Evolutionary conservation across 2,113 vertebrate genomes (phyloP).

Genomic region (Labrus mixtus): DNA sequence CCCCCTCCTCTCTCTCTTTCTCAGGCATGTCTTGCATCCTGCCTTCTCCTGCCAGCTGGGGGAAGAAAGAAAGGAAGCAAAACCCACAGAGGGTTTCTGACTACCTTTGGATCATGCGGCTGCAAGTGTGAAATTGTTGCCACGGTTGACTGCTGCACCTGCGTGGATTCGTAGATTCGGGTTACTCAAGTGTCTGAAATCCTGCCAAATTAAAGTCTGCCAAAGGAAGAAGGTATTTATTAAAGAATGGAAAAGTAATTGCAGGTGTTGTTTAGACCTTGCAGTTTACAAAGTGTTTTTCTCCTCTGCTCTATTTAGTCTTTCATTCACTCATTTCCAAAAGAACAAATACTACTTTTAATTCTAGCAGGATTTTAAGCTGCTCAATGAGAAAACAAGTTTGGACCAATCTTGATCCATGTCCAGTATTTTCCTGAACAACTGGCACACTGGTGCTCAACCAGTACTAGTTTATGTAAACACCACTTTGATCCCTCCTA

Average conservation of each 20-base stretch:
- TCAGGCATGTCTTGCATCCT: constrained; percentile 31
- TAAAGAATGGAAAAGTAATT: neutral
- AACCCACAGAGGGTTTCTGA: constrained; percentile 39
- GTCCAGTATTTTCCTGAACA: constrained; percentile 38
- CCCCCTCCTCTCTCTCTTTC: constrained; percentile 4
- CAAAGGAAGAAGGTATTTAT: neutral
- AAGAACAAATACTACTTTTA: neutral
- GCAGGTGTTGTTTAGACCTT: neutral
- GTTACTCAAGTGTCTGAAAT: constrained; percentile 31
- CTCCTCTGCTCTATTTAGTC: neutral
- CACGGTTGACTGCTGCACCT: constrained; percentile 47
- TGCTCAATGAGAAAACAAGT: neutral
- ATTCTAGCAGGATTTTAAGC: neutral
- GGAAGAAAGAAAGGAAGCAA: constrained; percentile 24
- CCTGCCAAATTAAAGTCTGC: constrained; percentile 22
- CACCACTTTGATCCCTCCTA: constrained; percentile 45
- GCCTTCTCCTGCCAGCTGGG: constrained; percentile 37
- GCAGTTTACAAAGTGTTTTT: neutral
- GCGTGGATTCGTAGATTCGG: constrained; percentile 4
- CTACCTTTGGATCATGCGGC: constrained; percentile 29
- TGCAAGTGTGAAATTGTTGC: constrained; percentile 61
- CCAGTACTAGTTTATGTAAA: constrained; percentile 37
- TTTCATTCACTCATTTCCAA: neutral
- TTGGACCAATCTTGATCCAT: constrained; percentile 13
- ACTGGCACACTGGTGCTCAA: constrained; percentile 16